Conservation (phyloP, 2,797 vertebrate genomes). For the Coregonus suidteri region DNA sequence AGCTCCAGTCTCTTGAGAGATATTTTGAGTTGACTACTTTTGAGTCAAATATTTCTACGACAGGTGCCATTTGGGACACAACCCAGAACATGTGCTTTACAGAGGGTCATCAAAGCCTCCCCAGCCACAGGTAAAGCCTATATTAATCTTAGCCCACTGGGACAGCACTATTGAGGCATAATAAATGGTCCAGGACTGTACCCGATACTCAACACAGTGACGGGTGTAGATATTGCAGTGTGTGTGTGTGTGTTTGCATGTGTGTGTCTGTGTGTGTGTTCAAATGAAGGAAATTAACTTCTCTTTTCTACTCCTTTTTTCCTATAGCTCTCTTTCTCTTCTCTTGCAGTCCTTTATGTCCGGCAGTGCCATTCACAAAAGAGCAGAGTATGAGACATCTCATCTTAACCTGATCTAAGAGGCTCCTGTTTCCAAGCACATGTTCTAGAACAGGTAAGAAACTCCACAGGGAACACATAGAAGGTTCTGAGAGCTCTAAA, state of each 20-base stretch:
- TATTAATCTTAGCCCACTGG: conserved; percentile 65
- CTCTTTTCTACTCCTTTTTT: conserved; percentile 32
- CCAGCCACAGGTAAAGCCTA: conserved; percentile 46
- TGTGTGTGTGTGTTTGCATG: conserved; percentile 16
- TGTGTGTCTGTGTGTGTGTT: conserved; percentile 6
- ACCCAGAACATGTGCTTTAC: conserved; percentile 39
- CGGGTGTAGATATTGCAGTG: conserved; percentile 49
- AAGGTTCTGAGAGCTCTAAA: neutral
- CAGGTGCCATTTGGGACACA: neutral
- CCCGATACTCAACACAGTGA: conserved; percentile 25
- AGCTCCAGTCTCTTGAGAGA: too few relatives aligned
- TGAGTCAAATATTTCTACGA: too few relatives aligned
- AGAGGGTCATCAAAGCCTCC: conserved; percentile 38
- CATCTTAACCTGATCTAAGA: conserved; percentile 46
- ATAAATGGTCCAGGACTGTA: conserved; percentile 61
- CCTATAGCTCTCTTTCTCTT: neutral
- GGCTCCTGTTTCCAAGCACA: conserved; percentile 53
- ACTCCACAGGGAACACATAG: conserved; percentile 6
- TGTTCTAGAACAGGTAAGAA: neutral
- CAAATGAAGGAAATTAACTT: conserved; percentile 36
- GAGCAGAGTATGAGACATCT: conserved; percentile 37
- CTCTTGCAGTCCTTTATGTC: conserved; percentile 29
- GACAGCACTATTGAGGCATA: conserved; percentile 73
- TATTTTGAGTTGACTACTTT: too few relatives aligned
- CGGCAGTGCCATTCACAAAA: conserved; percentile 49